Percentiles rank a stretch among this genome's conserved stretches.
Evolutionary conservation across 2,888 invertebrate species (phyloP).

Genomic region (Clivina fossor): DNA sequence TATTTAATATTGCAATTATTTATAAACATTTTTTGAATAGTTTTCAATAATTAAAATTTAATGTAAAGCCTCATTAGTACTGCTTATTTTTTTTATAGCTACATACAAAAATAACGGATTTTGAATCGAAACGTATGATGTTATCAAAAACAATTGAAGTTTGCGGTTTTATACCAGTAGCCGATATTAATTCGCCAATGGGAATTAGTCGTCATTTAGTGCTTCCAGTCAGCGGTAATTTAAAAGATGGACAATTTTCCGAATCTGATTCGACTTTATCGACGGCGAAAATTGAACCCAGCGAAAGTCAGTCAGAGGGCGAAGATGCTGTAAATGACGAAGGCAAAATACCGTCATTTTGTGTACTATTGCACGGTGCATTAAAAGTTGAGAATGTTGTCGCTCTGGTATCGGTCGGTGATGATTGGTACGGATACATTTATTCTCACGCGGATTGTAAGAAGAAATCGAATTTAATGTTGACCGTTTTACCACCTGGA

Average conservation of each 20-base stretch:
- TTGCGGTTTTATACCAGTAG: conserved; percentile 84
- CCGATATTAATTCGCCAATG: conserved; percentile 89
- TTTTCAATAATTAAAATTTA: background rate
- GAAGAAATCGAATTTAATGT: conserved; percentile 89
- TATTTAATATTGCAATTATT: background rate
- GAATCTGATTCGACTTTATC: conserved; percentile 52
- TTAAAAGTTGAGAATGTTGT: conserved; percentile 91
- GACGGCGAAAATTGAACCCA: conserved; percentile 51
- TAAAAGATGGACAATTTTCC: conserved; percentile 55
- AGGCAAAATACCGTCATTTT: conserved; percentile 83
- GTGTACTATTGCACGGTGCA: conserved; percentile 90
- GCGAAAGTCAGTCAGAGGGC: conserved; percentile 51
- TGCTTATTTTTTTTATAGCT: conserved; percentile 45
- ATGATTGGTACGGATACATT: conserved; percentile 93
- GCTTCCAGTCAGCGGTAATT: conserved; percentile 65
- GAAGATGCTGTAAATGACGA: conserved; percentile 67
- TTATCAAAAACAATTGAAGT: conserved; percentile 77
- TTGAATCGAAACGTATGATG: conserved; percentile 62
- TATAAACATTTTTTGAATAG: background rate
- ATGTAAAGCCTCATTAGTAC: background rate
- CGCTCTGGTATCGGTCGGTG: conserved; percentile 79
- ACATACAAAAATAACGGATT: conserved; percentile 62
- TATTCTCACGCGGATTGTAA: conserved; percentile 92
- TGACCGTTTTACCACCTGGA: conserved; percentile 79
- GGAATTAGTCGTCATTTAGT: conserved; percentile 88